These are phyloP conservation scores for Verasper variegatus DNA, from an alignment of 2,113 vertebrate genomes.

Conservation along the genomic window DNA sequence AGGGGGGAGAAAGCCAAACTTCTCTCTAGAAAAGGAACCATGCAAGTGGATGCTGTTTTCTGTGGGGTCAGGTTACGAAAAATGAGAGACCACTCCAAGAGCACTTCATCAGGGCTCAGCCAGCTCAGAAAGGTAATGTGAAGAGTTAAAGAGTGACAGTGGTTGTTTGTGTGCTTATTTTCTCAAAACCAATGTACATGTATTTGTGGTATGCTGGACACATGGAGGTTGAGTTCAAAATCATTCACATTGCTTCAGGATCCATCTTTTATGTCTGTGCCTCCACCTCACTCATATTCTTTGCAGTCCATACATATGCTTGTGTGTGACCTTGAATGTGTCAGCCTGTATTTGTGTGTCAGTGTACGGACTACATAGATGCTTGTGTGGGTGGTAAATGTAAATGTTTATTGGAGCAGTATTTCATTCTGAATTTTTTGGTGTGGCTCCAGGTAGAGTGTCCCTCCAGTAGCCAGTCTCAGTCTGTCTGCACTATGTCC, in stretches of 20 bases:
- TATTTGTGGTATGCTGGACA: too few relatives aligned
- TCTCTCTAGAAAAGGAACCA: constrained; percentile 71
- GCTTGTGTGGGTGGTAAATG: constrained; percentile 9
- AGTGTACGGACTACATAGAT: constrained; percentile 2
- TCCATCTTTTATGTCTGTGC: constrained; percentile 14
- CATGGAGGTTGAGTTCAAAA: too few relatives aligned
- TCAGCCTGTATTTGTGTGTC: constrained; percentile 12
- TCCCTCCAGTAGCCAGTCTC: constrained; percentile 6
- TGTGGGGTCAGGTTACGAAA: constrained; percentile 79
- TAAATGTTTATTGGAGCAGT: constrained; percentile 32
- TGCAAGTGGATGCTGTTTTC: constrained; percentile 81
- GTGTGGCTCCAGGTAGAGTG: constrained; percentile 35
- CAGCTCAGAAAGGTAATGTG: constrained; percentile 80
- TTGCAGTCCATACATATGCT: neutral
- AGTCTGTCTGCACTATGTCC: constrained; percentile 47
- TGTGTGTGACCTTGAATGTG: constrained; percentile 25
- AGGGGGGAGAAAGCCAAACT: constrained; percentile 24
- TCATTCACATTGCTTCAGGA: neutral
- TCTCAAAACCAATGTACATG: too few relatives aligned
- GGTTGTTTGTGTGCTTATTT: neutral
- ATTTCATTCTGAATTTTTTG: constrained; percentile 13
- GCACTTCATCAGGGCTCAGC: constrained; percentile 77
- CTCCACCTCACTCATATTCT: neutral
- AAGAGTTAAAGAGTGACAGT: neutral
- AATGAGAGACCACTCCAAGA: constrained; percentile 78